These are phyloP conservation scores for Chrysolina haemoptera DNA, from an alignment of 2,888 invertebrate genomes.

Conservation along the genomic window DNA sequence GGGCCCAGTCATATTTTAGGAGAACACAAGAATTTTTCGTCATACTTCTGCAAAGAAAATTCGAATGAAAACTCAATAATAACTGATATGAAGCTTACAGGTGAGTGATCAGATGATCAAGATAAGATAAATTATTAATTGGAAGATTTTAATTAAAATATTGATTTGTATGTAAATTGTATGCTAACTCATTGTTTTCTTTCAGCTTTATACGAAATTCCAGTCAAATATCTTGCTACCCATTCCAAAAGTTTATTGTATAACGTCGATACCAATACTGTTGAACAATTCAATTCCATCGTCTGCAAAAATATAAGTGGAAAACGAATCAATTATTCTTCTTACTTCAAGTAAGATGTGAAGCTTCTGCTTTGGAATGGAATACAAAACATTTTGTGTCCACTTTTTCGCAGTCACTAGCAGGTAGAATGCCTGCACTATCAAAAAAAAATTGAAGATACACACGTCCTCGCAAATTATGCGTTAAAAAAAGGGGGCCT, in stretches of 20 bases:
- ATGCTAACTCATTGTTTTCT: too few relatives aligned
- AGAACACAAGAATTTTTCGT: too few relatives aligned
- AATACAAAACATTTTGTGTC: slow-evolving; percentile 42
- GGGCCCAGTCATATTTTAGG: slow-evolving; percentile 29
- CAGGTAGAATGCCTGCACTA: background rate
- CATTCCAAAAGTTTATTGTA: too few relatives aligned
- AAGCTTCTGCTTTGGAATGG: slow-evolving; percentile 36
- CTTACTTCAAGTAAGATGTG: slow-evolving; percentile 24
- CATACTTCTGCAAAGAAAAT: too few relatives aligned
- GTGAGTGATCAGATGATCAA: slow-evolving; percentile 2
- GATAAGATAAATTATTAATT: too few relatives aligned
- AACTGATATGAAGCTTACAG: slow-evolving; percentile 28
- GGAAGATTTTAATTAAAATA: too few relatives aligned
- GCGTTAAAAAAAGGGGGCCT: slow-evolving; percentile 20
- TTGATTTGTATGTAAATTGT: too few relatives aligned
- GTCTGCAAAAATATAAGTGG: too few relatives aligned
- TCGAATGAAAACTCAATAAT: background rate
- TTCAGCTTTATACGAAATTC: slow-evolving; percentile 1
- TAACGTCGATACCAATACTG: too few relatives aligned
- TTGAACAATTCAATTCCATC: too few relatives aligned
- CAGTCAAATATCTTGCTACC: slow-evolving; percentile 11
- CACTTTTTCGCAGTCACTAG: too few relatives aligned
- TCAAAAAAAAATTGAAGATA: slow-evolving; percentile 25
- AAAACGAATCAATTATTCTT: too few relatives aligned
- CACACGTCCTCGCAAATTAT: slow-evolving; percentile 25